Conservation (phyloP, 2,113 vertebrate species). For the Sialia sialis region DNA sequence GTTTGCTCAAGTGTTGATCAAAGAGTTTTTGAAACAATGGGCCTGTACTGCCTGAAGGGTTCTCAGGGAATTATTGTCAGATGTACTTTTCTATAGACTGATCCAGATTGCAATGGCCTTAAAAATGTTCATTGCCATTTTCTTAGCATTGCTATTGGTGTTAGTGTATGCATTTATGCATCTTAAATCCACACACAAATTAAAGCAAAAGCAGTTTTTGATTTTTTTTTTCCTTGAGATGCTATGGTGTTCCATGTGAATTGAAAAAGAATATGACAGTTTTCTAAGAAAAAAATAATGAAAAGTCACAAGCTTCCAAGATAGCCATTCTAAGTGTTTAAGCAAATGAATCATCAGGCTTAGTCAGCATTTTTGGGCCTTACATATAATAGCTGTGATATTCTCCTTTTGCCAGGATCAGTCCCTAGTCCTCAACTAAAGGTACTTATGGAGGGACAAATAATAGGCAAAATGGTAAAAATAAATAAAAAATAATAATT, state of each 20-base stretch:
- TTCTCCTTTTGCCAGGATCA: not conserved
- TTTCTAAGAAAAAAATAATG: not conserved
- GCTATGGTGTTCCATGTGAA: not conserved
- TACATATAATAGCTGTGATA: not conserved
- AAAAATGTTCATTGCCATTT: not conserved
- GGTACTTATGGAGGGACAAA: not conserved
- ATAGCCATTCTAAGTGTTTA: not conserved
- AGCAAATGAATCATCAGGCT: not conserved
- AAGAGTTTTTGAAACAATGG: not conserved
- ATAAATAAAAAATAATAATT: not conserved
- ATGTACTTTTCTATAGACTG: not conserved
- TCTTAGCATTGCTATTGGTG: not conserved
- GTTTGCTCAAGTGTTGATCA: not conserved
- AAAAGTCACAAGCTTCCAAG: not conserved
- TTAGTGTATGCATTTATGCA: not conserved
- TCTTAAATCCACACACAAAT: not conserved
- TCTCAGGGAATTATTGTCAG: not conserved
- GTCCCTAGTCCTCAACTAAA: not conserved
- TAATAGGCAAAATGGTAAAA: not conserved
- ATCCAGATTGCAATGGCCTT: not conserved
- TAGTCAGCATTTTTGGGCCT: not conserved
- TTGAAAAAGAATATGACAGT: not conserved
- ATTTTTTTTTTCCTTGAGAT: not conserved
- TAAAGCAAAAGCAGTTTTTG: not conserved
- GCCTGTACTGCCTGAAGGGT: not conserved